Evolutionary conservation across 2,888 invertebrate species (phyloP), one percentile per base, ranked within the genome.

Genomic region (Candidula unifasciata): DNA sequence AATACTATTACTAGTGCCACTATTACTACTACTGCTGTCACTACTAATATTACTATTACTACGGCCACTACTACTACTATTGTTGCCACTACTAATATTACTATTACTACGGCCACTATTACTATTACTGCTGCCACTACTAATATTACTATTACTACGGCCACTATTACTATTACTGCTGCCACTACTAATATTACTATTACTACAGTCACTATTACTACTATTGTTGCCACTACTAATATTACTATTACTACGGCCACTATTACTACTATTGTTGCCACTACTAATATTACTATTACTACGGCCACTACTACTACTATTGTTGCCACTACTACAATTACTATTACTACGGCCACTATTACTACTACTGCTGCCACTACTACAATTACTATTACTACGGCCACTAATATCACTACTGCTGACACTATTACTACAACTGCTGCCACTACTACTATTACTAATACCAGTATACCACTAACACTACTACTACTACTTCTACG

Each of bases 211-310:
- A 60, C 60, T 60, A 60, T n/a, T 13, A 60, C 24, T 18, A 60
- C 21, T 60, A 60, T n/a, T 60, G 24, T n/a, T 60, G 5, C 24
- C 5, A 60, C 60, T 60, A 3, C n/a, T 24, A 60, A 18, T 60
- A 60, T n/a, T 60, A 60, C n/a, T 60, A 60, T n/a, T 60, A 18
- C 60, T 60, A 60, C 60, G n/a, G n/a, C n/a, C n/a, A n/a, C n/a
- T n/a, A n/a, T n/a, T n/a, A n/a, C n/a, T n/a, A n/a, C n/a, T n/a
- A n/a, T n/a, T 60, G 24, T n/a, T 60, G 24, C 24, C n/a, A 60
- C 60, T 60, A 60, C 60, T 60, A 60, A 18, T 60, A 5, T 60
- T 24, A 60, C 60, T 60, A n/a, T n/a, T 10, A 60, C 60, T 60
- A 60, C 60, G 18, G n/a, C 24, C n/a, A 60, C 21, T 60, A 60